phyloP scores from a whole-genome alignment of 1,140 invertebrate genomes.

The Drosophila busckii region DNA sequence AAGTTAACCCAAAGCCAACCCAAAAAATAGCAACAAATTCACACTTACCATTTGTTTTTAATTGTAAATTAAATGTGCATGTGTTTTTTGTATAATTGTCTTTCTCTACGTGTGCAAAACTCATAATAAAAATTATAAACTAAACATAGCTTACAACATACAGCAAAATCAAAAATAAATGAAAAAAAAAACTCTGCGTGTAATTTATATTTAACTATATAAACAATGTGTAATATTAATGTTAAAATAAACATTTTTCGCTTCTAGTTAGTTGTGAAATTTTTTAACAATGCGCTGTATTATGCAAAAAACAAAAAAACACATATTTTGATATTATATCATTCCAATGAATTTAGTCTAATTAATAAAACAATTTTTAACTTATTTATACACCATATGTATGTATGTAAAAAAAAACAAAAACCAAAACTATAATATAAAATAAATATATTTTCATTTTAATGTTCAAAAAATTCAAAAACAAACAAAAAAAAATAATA shows the following conservation, averaged over 20 bases:
- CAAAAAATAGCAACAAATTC: no score
- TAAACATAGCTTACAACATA: no score
- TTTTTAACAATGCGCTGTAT: constrained; percentile 63
- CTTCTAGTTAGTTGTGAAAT: constrained; percentile 76
- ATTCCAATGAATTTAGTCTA: constrained; percentile 77
- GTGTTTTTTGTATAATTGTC: no score
- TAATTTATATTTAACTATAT: constrained; percentile 26
- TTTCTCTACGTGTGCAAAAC: no score
- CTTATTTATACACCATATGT: constrained; percentile 72
- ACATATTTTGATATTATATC: constrained; percentile 77
- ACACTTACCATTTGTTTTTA: no score
- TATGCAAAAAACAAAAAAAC: no score
- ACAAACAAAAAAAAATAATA: constrained; percentile 28
- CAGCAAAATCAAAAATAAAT: background rate
- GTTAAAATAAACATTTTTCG: constrained; percentile 40
- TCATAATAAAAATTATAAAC: no score
- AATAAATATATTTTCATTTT: constrained; percentile 70
- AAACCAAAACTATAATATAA: constrained; percentile 40
- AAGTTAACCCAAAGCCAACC: constrained; percentile 34
- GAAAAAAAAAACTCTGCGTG: constrained; percentile 17
- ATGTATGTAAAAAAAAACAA: constrained; percentile 63
- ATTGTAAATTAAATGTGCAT: no score
- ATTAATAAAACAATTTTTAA: constrained; percentile 77
- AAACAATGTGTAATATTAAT: constrained; percentile 10
- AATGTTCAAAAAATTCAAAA: constrained; percentile 58